These are phyloP conservation scores for Arrhopalites spinosus DNA, from an alignment of 2,888 invertebrate species.

Conservation along the genomic window DNA sequence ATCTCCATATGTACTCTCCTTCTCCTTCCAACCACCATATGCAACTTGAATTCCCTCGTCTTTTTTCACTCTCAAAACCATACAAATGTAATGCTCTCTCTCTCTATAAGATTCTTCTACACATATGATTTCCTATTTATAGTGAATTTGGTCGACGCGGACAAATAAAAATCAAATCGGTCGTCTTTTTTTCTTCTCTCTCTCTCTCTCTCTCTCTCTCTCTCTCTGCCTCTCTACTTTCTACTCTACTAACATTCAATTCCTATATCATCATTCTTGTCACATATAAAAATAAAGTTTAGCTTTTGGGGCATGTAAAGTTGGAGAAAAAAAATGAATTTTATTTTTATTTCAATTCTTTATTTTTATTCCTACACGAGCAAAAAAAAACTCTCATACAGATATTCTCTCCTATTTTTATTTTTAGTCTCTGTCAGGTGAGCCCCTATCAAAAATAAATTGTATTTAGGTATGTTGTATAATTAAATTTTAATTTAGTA, in stretches of 20 bases:
- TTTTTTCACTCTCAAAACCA: background rate
- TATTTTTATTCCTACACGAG: too few relatives aligned
- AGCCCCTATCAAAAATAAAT: too few relatives aligned
- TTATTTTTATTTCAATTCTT: background rate
- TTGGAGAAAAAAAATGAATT: background rate
- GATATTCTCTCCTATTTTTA: too few relatives aligned
- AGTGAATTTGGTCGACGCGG: background rate
- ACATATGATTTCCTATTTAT: background rate
- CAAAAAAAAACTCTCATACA: too few relatives aligned
- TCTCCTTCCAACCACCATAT: background rate
- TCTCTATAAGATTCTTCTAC: background rate
- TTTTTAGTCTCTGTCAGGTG: too few relatives aligned
- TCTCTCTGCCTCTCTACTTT: background rate
- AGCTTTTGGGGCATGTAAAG: background rate
- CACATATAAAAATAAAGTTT: background rate
- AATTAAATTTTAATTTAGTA: too few relatives aligned
- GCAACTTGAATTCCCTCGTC: background rate
- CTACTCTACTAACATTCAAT: too few relatives aligned
- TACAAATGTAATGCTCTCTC: background rate
- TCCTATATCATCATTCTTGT: slow-evolving; percentile 3
- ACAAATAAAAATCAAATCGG: slow-evolving; percentile 31
- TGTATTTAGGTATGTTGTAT: too few relatives aligned
- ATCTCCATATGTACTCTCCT: background rate
- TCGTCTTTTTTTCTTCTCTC: background rate
- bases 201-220: slow-evolving; percentile 6